Evolutionary conservation across 2,113 vertebrate genomes (phyloP).

Genomic region (Calidris pygmaea): DNA sequence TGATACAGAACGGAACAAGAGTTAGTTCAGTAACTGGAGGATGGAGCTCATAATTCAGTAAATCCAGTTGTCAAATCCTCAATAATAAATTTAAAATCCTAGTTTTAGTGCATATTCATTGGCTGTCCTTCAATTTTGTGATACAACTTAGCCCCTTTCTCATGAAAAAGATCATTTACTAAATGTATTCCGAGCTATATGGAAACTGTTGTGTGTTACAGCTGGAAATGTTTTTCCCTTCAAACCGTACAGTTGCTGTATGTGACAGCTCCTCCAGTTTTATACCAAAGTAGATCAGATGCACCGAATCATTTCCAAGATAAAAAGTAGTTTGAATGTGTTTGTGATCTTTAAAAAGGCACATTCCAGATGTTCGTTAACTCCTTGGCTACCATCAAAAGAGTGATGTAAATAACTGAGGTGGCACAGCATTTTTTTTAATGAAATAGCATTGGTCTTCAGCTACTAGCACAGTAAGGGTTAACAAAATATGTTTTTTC

Average conservation of each 20-base stretch:
- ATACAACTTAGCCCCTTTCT: not conserved
- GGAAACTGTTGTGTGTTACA: slow-evolving; percentile 16
- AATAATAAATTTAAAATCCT: not conserved
- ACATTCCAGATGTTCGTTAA: slow-evolving; percentile 39
- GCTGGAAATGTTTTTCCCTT: slow-evolving; percentile 50
- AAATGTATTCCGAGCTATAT: not conserved
- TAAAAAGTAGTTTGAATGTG: slow-evolving; percentile 16
- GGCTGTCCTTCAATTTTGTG: not conserved
- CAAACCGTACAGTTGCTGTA: not conserved
- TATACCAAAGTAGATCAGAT: slow-evolving; percentile 9
- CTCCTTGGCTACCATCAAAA: not conserved
- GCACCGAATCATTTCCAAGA: not conserved
- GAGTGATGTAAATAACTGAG: not conserved
- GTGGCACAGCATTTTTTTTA: not conserved
- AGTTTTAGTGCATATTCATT: not conserved
- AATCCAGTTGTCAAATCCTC: slow-evolving; percentile 20
- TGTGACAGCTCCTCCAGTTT: slow-evolving; percentile 40
- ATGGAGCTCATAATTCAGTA: not conserved
- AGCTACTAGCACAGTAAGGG: not conserved
- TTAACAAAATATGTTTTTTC: not conserved
- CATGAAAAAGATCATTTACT: not conserved
- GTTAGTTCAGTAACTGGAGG: not conserved
- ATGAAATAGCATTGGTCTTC: not conserved
- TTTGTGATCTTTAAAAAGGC: slow-evolving; percentile 8
- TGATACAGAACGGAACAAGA: not conserved